Evolutionary conservation across 2,113 vertebrate genomes (phyloP).

Genomic region (Syngnathus floridae): DNA sequence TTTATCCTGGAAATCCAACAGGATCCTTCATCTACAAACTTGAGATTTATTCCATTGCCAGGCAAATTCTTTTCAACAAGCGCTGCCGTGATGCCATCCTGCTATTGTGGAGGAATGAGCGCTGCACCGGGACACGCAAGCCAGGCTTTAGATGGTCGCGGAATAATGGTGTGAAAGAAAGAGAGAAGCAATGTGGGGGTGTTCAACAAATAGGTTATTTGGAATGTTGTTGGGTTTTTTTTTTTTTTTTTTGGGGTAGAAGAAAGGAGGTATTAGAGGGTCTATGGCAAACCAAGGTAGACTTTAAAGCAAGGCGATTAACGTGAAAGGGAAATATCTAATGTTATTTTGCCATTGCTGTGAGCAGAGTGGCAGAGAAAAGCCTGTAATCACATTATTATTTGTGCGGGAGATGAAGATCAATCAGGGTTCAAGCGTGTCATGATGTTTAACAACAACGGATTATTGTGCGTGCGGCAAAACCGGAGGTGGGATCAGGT

Average conservation of each 20-base stretch:
- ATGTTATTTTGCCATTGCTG: constrained; percentile 64
- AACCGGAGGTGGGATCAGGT: constrained; percentile 25
- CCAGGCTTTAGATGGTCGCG: constrained; percentile 61
- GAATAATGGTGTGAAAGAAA: constrained; percentile 61
- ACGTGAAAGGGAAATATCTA: constrained; percentile 71
- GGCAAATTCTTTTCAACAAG: constrained; percentile 69
- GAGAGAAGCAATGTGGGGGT: constrained; percentile 68
- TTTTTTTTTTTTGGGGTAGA: constrained; percentile 32
- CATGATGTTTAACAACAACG: constrained; percentile 54
- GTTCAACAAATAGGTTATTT: constrained; percentile 75
- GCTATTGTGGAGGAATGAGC: constrained; percentile 65
- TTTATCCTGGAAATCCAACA: constrained; percentile 67
- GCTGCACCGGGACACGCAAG: constrained; percentile 55
- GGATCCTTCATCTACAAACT: constrained; percentile 62
- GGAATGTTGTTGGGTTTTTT: constrained; percentile 44
- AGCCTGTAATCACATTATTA: constrained; percentile 75
- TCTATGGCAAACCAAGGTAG: constrained; percentile 61
- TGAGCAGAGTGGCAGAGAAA: constrained; percentile 54
- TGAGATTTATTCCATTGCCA: constrained; percentile 68
- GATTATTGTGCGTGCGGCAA: constrained; percentile 42
- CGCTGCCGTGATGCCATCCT: constrained; percentile 58
- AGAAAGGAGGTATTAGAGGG: constrained; percentile 71
- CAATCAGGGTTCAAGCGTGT: constrained; percentile 68
- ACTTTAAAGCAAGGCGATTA: constrained; percentile 73
- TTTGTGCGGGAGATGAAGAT: constrained; percentile 71